A percentile compares a stretch with the other conserved stretches of the same genome.
These are phyloP conservation scores for Entomyzon cyanotis DNA, from an alignment of 2,113 vertebrate species.

Conservation along the genomic window DNA sequence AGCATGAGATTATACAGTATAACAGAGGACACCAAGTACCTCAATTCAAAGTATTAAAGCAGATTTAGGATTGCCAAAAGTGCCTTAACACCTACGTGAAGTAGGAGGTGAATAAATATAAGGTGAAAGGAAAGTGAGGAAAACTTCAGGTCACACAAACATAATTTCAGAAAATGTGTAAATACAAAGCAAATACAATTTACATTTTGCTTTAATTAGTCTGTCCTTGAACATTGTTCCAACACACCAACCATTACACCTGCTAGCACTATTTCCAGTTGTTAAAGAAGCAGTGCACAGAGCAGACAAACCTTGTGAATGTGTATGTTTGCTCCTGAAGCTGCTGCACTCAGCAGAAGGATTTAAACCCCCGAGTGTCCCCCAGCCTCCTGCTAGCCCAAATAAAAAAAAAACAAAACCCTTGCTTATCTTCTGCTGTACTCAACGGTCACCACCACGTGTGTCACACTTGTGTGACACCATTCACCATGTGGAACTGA, in stretches of 20 bases:
- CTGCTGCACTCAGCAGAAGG: not conserved
- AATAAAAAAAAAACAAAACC: too few species aligned
- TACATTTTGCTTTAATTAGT: not conserved
- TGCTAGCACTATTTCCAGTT: not conserved
- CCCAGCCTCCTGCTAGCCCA: not conserved
- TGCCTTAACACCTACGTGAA: not conserved
- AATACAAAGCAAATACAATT: not conserved
- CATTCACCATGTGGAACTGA: rapidly evolving
- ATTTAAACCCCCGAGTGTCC: rapidly evolving
- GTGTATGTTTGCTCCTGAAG: not conserved
- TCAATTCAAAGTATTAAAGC: not conserved
- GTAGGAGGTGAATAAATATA: not conserved
- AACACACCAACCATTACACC: not conserved
- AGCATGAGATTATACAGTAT: rapidly evolving
- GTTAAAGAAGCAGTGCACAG: not conserved
- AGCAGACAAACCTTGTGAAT: rapidly evolving
- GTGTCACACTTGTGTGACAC: not conserved
- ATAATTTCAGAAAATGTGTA: not conserved
- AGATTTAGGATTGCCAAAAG: not conserved
- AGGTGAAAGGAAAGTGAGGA: not conserved
- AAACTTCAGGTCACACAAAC: not conserved
- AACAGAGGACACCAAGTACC: not conserved
- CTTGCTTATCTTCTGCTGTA: rapidly evolving
- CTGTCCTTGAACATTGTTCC: not conserved
- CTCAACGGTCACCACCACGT: rapidly evolving